Evolutionary conservation across 2,888 invertebrate genomes (phyloP).

Genomic region (Vesta saturnalis): DNA sequence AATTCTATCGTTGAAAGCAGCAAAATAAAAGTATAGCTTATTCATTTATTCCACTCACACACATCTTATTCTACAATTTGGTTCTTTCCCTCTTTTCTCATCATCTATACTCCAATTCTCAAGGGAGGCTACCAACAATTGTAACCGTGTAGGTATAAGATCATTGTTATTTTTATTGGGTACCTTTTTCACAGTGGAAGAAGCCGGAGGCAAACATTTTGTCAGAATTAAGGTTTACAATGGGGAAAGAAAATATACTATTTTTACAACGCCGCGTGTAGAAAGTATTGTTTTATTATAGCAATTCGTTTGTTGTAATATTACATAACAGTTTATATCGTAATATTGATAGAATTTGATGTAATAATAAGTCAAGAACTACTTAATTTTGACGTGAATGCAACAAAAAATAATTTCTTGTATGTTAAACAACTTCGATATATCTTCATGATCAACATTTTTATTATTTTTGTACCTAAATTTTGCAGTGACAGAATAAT

Average conservation of each 20-base stretch:
- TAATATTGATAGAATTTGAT: too few species aligned
- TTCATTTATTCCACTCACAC: slow-evolving; percentile 31
- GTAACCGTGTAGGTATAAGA: slow-evolving; percentile 31
- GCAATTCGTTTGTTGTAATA: background rate
- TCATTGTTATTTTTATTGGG: slow-evolving; percentile 33
- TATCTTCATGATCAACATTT: background rate
- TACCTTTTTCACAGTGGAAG: slow-evolving; percentile 8
- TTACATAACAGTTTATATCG: too few species aligned
- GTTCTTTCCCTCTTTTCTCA: slow-evolving; percentile 21
- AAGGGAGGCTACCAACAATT: slow-evolving; percentile 24
- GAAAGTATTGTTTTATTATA: background rate
- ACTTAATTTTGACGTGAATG: too few species aligned
- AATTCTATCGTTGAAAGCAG: slow-evolving; percentile 31
- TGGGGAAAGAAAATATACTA: background rate
- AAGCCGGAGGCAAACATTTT: slow-evolving; percentile 22
- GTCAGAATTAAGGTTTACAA: slow-evolving; percentile 26
- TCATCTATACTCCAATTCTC: slow-evolving; percentile 19
- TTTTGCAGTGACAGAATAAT: background rate
- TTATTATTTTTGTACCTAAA: background rate
- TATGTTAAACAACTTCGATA: too few species aligned
- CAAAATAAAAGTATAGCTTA: slow-evolving; percentile 21
- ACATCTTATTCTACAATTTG: slow-evolving; percentile 27
- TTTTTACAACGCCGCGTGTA: background rate
- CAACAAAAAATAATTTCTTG: too few species aligned
- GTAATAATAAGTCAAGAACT: too few species aligned